A percentile compares a stretch with the other conserved stretches of the same genome.
phyloP scores from a whole-genome alignment of 1,140 invertebrate species.

The Wasmannia auropunctata region DNA sequence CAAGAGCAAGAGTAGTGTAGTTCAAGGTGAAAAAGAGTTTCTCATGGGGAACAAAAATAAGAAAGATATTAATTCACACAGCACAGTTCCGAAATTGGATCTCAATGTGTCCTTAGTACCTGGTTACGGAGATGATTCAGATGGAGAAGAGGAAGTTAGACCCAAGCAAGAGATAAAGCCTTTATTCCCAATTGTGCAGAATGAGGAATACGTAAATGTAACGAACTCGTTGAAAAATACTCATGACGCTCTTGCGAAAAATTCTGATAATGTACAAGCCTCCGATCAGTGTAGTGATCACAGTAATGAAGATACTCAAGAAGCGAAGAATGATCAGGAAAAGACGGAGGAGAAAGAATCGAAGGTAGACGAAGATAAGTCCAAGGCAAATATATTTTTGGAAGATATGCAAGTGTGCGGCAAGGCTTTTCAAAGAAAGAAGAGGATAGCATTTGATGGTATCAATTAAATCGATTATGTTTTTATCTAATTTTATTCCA shows the following conservation, averaged over 20 bases:
- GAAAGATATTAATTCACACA: conserved; percentile 26
- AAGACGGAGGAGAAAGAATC: conserved; percentile 11
- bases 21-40: conserved; percentile 27
- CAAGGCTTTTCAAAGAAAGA: conserved; percentile 82
- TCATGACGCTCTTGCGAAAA: conserved; percentile 60
- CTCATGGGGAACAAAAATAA: neutral
- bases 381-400: conserved; percentile 80
- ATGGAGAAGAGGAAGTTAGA: conserved; percentile 83
- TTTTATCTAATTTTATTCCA: neutral
- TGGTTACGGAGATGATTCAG: conserved; percentile 86
- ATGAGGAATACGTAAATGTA: neutral
- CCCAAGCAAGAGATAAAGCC: conserved; percentile 69
- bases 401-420: conserved; percentile 79
- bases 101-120: conserved; percentile 86
- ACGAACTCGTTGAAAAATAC: conserved; percentile 12
- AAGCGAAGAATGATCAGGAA: conserved; percentile 19
- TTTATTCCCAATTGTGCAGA: conserved; percentile 83
- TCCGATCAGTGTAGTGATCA: conserved; percentile 47
- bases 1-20: neutral
- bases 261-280: conserved; percentile 22
- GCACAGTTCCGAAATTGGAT: conserved; percentile 39
- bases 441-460: conserved; percentile 84
- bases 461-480: conserved; percentile 17
- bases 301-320: conserved; percentile 74
- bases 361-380: conserved; percentile 67